Conservation (phyloP, 1,140 invertebrate genomes). For the Nilaparvata lugens region DNA sequence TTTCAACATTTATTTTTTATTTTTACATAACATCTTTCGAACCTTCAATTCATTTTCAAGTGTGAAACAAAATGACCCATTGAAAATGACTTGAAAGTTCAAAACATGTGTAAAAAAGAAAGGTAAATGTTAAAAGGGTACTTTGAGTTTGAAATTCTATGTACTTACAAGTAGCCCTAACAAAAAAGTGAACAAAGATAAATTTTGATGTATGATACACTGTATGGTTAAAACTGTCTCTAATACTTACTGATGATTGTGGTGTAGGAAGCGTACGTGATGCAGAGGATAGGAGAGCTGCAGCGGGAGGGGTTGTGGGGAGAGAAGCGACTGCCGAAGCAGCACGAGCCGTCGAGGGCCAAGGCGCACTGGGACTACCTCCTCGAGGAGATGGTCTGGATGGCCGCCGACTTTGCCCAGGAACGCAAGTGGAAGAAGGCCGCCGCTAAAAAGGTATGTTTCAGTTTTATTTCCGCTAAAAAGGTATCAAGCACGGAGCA, state of each 20-base stretch:
- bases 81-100: no score
- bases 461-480: no score
- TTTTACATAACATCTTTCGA: no score
- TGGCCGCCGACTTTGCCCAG: constrained; percentile 93
- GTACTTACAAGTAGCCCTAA: not conserved
- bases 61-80: no score
- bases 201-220: not conserved
- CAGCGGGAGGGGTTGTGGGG: constrained; percentile 90
- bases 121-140: no score
- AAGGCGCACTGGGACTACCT: constrained; percentile 99
- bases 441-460: constrained; percentile 74
- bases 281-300: constrained; percentile 80
- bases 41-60: no score
- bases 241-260: constrained; percentile 11
- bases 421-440: constrained; percentile 97
- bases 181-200: constrained; percentile 1
- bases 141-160: no score
- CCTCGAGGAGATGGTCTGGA: constrained; percentile 97
- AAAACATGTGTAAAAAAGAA: no score
- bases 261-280: constrained; percentile 74
- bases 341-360: constrained; percentile 75
- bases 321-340: constrained; percentile 81
- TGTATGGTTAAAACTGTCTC: not conserved
- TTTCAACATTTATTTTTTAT: no score
- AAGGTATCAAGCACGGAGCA: no score